Base-by-base conservation (phyloP, 2,888 invertebrate genomes). In the Chymomyza procnemis region DNA sequence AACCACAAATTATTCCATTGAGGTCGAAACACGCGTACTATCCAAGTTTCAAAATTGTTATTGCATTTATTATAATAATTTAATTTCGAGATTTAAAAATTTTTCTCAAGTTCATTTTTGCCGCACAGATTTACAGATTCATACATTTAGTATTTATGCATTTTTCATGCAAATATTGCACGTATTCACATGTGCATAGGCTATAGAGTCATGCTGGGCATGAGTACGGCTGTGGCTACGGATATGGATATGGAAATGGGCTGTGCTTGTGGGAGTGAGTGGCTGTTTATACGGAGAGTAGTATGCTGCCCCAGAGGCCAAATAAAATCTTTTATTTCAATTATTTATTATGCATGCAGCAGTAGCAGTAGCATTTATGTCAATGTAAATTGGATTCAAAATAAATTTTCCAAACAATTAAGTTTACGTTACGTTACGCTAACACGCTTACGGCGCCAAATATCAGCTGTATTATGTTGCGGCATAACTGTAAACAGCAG, bases 381-480 rank as follows among this genome's bases (percentile, higher is more conserved):
- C 16, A 50, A 18, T 50, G 50, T 4, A 16, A 50, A 50, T 18
- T 50, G 50, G 50, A 19, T 61, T 64, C 19, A 54, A 47, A 76
- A 78, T 85, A 62, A 78, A 84, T 81, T 81, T 81, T 80, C 76
- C 84, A 80, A 78, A 73, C 79, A 81, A 86, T 82, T 82, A 74
- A 76, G 73, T 76, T 34, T 48, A 60, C 54, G 4, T 54, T 21
- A 22, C 19, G 6, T 4, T 9, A 22, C 6, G 22, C 22, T 19
- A 22, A 50, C 47, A 47, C 34, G 34, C 34, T 26, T 41, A 41
- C 34, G 60, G 64, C 73, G n/a, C 34, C 12, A 41, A 9, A 41
- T 12, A 41, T 41, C 34, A 41, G 34, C 34, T 41, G 34, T 34
- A 34, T 41, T 41, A 41, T 41, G 34, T 12, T 12, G 34, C 34